Percentiles rank a stretch among this genome's conserved stretches.
These are phyloP conservation scores for Cynopterus sphinx DNA, from an alignment of 2,797 vertebrate genomes.

Conservation along the genomic window DNA sequence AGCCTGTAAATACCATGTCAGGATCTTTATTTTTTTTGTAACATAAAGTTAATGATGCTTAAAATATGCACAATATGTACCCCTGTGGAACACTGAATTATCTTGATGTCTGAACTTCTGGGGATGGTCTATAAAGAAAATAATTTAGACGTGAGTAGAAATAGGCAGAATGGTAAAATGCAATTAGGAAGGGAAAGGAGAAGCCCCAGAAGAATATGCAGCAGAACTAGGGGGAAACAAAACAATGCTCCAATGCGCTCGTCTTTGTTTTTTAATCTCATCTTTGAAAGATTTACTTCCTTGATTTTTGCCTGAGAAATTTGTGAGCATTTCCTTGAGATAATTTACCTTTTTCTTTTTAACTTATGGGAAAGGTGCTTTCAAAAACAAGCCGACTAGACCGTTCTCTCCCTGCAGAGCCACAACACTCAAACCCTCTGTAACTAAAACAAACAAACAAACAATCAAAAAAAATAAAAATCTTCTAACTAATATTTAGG, in stretches of 20 bases:
- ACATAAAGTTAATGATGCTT: conserved; percentile 75
- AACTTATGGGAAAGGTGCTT: conserved; percentile 31
- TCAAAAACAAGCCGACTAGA: conserved; percentile 39
- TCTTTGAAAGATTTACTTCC: conserved; percentile 57
- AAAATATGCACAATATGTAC: conserved; percentile 63
- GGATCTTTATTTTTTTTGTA: conserved; percentile 64
- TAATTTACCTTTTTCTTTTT: conserved; percentile 56
- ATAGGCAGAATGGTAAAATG: conserved; percentile 10
- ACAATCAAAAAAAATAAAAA: conserved; percentile 35
- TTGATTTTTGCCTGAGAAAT: conserved; percentile 49
- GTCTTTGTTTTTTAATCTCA: conserved; percentile 33
- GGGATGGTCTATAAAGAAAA: conserved; percentile 61
- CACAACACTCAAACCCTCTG: conserved; percentile 2
- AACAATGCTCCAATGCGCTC: background rate
- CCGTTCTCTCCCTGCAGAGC: conserved; percentile 4
- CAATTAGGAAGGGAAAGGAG: background rate
- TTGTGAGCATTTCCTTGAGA: conserved; percentile 30
- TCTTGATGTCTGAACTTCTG: conserved; percentile 60
- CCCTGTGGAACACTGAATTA: conserved; percentile 57
- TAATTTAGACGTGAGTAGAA: conserved; percentile 52
- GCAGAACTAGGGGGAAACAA: background rate
- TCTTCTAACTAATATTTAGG: conserved; percentile 70
- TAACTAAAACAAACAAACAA: conserved; percentile 61
- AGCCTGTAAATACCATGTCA: conserved; percentile 68
- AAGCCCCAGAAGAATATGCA: background rate